These are phyloP conservation scores for Takifugu bimaculatus DNA, from an alignment of 2,113 vertebrate genomes.

Conservation along the genomic window DNA sequence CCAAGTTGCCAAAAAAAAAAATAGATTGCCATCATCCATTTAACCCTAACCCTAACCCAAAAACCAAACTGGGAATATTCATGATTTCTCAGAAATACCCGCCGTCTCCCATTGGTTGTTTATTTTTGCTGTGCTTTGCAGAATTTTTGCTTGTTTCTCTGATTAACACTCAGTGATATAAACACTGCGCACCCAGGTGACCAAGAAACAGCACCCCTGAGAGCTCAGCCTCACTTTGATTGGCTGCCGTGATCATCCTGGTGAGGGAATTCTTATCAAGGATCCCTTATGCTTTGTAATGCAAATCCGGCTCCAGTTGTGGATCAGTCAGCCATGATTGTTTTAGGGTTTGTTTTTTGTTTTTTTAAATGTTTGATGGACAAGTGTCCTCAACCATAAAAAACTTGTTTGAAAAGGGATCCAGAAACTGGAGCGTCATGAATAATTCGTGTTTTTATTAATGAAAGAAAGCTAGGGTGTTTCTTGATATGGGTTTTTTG, in stretches of 20 bases:
- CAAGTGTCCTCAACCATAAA: slow-evolving; percentile 20
- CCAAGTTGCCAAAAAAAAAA: slow-evolving; percentile 39
- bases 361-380: slow-evolving; percentile 14
- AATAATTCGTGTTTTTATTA: not conserved
- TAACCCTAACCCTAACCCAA: not conserved
- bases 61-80: slow-evolving; percentile 30
- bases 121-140: not conserved
- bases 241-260: slow-evolving; percentile 7
- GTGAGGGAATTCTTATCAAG: slow-evolving; percentile 33
- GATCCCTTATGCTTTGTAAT: slow-evolving; percentile 31
- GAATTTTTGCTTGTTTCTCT: not conserved
- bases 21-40: slow-evolving; percentile 31
- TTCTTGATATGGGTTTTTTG: not conserved
- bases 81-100: slow-evolving; percentile 11
- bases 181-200: slow-evolving; percentile 3
- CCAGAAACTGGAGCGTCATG: not conserved
- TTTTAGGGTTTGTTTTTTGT: not conserved
- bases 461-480: not conserved
- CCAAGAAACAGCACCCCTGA: slow-evolving; percentile 9
- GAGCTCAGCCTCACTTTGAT: slow-evolving; percentile 7
- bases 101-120: not conserved
- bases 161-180: slow-evolving; percentile 5
- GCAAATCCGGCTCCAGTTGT: slow-evolving; percentile 29
- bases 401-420: slow-evolving; percentile 7
- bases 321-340: not conserved